Conservation (phyloP, 2,113 vertebrate genomes). For the Chlamydotis undulata region DNA sequence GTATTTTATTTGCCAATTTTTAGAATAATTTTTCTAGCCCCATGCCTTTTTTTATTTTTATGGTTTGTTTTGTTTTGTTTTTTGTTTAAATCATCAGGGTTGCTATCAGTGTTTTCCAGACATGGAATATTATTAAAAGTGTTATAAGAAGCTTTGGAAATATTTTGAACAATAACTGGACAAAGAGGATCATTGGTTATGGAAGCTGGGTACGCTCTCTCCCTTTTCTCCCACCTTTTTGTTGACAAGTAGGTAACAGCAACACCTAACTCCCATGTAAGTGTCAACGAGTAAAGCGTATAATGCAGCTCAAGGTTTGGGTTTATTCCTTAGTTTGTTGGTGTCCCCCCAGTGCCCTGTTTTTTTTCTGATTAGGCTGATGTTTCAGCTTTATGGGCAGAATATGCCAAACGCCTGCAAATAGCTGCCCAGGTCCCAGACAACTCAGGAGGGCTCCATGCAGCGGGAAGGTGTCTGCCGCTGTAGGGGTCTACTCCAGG, state of each 20-base stretch:
- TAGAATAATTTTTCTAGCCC: not conserved
- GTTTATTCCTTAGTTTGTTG: not conserved
- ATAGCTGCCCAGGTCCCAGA: not conserved
- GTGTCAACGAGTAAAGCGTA: not conserved
- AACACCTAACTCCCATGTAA: not conserved
- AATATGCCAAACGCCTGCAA: not conserved
- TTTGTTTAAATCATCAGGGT: constrained; percentile 42
- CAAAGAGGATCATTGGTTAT: constrained; percentile 23
- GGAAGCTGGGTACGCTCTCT: constrained; percentile 54
- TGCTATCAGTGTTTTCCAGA: constrained; percentile 59
- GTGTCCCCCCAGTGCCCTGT: accelerated
- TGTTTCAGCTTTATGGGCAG: not conserved
- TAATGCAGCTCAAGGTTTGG: accelerated
- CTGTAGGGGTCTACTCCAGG: not conserved
- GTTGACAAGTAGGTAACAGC: not conserved
- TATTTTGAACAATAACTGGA: constrained; percentile 42
- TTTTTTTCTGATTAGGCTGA: not conserved
- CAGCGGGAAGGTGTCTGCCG: not conserved
- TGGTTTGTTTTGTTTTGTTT: not conserved
- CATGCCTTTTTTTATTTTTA: not conserved
- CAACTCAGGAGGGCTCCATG: accelerated
- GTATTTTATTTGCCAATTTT: not conserved
- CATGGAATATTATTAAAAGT: constrained; percentile 40
- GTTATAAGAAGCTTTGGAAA: constrained; percentile 38
- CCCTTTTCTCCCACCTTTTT: not conserved